Conservation (phyloP, 2,888 invertebrate species). For the Polyploca ridens region DNA sequence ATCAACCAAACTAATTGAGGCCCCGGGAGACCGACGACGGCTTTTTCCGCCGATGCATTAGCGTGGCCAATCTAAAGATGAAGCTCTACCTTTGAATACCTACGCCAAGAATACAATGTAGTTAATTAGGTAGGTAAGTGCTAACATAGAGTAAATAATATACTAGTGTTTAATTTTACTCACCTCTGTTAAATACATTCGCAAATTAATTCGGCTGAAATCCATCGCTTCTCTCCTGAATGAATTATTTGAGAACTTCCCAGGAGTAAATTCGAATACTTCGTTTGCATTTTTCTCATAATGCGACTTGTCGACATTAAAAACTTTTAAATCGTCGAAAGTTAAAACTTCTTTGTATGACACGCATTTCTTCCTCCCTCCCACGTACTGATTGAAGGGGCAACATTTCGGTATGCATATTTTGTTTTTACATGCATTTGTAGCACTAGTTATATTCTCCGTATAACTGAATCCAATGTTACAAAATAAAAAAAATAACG, state of each 20-base stretch:
- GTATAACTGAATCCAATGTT: background rate
- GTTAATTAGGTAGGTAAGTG: too few species aligned
- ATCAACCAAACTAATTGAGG: too few species aligned
- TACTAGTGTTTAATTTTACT: background rate
- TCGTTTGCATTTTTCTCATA: conserved; percentile 4
- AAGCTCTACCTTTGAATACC: too few species aligned
- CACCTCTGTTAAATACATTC: conserved; percentile 10
- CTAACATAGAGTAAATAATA: too few species aligned
- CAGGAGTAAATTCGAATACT: conserved; percentile 1
- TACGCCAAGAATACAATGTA: too few species aligned
- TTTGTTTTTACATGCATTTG: background rate
- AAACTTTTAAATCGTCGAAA: conserved; percentile 6
- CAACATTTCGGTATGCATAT: conserved; percentile 15
- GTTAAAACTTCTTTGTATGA: too few species aligned
- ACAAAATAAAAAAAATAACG: background rate
- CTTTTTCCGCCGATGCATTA: too few species aligned
- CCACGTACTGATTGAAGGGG: conserved; percentile 1
- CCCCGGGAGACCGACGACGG: too few species aligned
- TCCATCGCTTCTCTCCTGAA: background rate
- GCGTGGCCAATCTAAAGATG: too few species aligned
- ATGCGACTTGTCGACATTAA: background rate
- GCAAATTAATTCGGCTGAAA: background rate
- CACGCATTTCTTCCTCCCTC: background rate
- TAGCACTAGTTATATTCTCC: background rate
- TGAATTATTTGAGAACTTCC: background rate